Evolutionary conservation across 2,113 vertebrate genomes (phyloP).

Genomic region (Peromyscus maniculatus): DNA sequence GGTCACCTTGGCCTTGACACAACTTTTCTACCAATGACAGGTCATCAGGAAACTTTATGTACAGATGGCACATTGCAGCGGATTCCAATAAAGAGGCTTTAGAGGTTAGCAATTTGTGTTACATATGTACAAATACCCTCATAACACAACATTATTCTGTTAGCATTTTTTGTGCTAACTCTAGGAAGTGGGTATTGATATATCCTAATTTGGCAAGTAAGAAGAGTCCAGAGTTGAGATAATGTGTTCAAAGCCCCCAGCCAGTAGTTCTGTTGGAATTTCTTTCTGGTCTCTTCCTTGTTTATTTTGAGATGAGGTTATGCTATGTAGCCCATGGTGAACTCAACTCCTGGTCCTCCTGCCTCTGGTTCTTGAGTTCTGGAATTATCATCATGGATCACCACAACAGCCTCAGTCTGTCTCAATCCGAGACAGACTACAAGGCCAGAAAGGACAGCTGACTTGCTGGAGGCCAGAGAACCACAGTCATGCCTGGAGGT

Average conservation of each 20-base stretch:
- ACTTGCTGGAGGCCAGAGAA: background rate
- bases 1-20: slow-evolving; percentile 43
- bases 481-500: background rate
- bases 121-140: background rate
- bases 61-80: background rate
- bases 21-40: slow-evolving; percentile 13
- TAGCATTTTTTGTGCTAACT: background rate
- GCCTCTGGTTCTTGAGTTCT: background rate
- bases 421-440: background rate
- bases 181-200: background rate
- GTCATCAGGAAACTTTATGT: background rate
- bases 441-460: background rate
- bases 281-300: background rate
- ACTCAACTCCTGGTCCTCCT: background rate
- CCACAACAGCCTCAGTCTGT: background rate
- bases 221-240: background rate
- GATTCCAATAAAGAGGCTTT: background rate
- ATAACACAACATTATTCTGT: background rate
- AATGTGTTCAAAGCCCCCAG: background rate
- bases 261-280: background rate
- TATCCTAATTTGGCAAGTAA: slow-evolving; percentile 9
- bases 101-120: background rate
- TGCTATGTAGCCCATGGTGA: background rate
- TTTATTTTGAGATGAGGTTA: background rate
- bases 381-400: background rate